phyloP scores from a whole-genome alignment of 2,797 vertebrate species.

The Sebastes hubbsi region DNA sequence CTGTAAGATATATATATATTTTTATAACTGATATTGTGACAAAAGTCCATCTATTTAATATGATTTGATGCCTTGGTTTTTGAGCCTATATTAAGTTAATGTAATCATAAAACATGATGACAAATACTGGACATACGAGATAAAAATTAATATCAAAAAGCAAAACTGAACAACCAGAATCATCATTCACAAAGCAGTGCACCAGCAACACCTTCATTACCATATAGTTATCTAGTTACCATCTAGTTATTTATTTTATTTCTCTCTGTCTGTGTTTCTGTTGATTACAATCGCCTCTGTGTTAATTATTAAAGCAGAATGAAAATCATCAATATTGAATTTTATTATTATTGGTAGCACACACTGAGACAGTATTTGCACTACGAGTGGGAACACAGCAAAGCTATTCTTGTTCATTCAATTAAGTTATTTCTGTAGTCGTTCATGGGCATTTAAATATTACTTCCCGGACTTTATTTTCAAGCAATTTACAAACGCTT shows the following conservation, averaged over 20 bases:
- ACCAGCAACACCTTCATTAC: slow-evolving; percentile 68
- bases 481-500: background rate
- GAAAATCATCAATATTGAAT: background rate
- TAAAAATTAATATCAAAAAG: slow-evolving; percentile 22
- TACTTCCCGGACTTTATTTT: slow-evolving; percentile 14
- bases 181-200: slow-evolving; percentile 44
- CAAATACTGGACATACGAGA: slow-evolving; percentile 29
- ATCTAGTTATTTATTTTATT: slow-evolving; percentile 31
- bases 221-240: background rate
- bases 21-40: slow-evolving; percentile 84
- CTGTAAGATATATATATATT: slow-evolving; percentile 87
- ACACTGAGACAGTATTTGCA: slow-evolving; percentile 63
- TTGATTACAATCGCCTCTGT: slow-evolving; percentile 13
- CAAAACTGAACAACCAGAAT: slow-evolving; percentile 36
- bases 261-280: slow-evolving; percentile 10
- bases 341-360: slow-evolving; percentile 20
- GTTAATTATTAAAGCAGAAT: slow-evolving; percentile 22
- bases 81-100: slow-evolving; percentile 41
- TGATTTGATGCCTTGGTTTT: slow-evolving; percentile 72
- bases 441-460: slow-evolving; percentile 11
- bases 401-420: slow-evolving; percentile 50
- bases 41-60: slow-evolving; percentile 71
- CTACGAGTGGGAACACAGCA: slow-evolving; percentile 57
- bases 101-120: slow-evolving; percentile 22
- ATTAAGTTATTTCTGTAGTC: slow-evolving; percentile 2